Conservation (phyloP, 2,888 invertebrate genomes). For the Seira sanloemensis region DNA sequence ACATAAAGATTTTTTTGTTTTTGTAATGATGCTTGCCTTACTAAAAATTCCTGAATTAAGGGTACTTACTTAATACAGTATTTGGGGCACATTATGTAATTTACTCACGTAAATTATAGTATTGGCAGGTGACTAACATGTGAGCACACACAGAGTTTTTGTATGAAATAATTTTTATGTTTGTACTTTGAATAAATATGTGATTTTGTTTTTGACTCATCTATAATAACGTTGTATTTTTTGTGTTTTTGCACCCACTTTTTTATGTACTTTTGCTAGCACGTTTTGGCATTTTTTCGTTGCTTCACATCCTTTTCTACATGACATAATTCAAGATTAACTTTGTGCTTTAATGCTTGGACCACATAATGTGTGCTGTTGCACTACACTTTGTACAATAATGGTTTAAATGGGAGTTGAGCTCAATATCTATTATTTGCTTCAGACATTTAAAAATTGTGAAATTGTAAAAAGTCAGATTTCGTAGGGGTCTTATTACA, state of each 20-base stretch:
- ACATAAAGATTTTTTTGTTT: no score
- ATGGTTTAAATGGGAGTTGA: not conserved
- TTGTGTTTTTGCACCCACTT: slow-evolving; percentile 46
- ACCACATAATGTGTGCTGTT: not conserved
- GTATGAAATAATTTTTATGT: not conserved
- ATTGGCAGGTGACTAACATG: not conserved
- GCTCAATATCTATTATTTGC: not conserved
- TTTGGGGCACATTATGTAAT: not conserved
- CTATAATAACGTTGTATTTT: slow-evolving; percentile 46
- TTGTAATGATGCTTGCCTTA: not conserved
- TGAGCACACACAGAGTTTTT: not conserved
- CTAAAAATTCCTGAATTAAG: not conserved
- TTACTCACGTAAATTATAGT: not conserved
- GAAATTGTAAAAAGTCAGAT: not conserved
- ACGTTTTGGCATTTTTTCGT: slow-evolving; percentile 18
- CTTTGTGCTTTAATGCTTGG: not conserved
- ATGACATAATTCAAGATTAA: not conserved
- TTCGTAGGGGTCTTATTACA: no score
- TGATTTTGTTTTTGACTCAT: slow-evolving; percentile 32
- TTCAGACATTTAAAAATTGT: not conserved
- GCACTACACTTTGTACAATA: not conserved
- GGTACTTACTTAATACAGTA: not conserved
- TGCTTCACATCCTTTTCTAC: slow-evolving; percentile 58
- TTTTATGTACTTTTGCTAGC: slow-evolving; percentile 27
- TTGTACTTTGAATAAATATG: slow-evolving; percentile 46